phyloP scores from a whole-genome alignment of 2,113 vertebrate genomes.

The Varanus komodoensis region DNA sequence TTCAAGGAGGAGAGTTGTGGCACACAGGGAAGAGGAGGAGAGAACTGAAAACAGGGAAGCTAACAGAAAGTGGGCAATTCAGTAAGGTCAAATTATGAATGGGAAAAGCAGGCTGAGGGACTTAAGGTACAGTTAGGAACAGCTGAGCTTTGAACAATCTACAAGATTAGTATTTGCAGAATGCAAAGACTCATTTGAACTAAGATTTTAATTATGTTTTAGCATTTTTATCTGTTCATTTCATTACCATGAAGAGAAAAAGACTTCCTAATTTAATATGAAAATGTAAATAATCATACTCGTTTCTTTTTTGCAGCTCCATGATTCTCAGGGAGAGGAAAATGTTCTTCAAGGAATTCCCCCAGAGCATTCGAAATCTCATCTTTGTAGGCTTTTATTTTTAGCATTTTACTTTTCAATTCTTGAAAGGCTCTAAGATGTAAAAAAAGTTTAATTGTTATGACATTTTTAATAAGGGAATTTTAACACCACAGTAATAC shows the following conservation, averaged over 20 bases:
- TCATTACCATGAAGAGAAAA: background rate
- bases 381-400: conserved; percentile 56
- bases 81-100: background rate
- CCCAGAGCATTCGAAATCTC: conserved; percentile 63
- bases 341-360: conserved; percentile 74
- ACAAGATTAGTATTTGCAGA: background rate
- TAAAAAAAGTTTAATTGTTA: conserved; percentile 39
- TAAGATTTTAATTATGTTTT: too few relatives aligned
- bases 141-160: background rate
- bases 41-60: background rate
- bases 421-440: conserved; percentile 27
- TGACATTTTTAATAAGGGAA: conserved; percentile 25
- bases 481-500: background rate
- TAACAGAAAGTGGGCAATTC: background rate
- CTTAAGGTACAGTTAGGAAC: background rate
- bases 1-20: background rate
- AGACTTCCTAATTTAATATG: background rate
- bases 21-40: background rate
- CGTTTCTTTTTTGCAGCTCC: conserved; percentile 59
- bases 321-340: conserved; percentile 65
- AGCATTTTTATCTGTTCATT: background rate
- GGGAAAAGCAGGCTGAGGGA: background rate
- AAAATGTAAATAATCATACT: conserved; percentile 34
- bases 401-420: conserved; percentile 53
- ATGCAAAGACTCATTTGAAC: background rate